Evolutionary conservation across 2,113 vertebrate genomes (phyloP).

Genomic region (Mus pahari): DNA sequence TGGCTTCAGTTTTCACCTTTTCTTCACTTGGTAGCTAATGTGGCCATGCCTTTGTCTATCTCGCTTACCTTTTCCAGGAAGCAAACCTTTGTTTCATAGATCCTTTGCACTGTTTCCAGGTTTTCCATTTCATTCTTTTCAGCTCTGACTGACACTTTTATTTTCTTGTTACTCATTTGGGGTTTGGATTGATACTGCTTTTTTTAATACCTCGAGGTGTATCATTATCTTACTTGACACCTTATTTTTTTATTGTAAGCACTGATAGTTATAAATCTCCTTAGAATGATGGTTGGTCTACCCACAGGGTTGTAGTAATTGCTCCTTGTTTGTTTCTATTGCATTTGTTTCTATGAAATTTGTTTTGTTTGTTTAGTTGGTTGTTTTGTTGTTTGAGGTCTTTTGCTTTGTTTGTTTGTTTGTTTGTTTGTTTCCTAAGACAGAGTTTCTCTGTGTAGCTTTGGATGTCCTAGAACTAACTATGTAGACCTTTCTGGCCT

Average conservation of each 20-base stretch:
- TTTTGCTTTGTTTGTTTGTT: background rate
- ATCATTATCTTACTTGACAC: background rate
- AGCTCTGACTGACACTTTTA: background rate
- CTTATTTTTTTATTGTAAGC: background rate
- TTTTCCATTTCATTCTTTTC: background rate
- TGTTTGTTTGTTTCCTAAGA: background rate
- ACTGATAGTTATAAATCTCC: background rate
- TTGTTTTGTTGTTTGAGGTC: background rate
- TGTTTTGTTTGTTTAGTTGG: background rate
- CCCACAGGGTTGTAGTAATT: too few species aligned
- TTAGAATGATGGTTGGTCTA: too few species aligned
- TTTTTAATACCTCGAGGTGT: background rate
- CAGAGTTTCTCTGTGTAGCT: background rate
- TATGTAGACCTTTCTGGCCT: background rate
- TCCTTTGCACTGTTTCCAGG: background rate
- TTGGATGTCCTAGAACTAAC: background rate
- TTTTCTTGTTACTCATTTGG: background rate
- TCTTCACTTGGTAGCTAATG: background rate
- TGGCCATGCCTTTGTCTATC: background rate
- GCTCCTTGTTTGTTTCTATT: background rate
- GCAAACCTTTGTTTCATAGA: background rate
- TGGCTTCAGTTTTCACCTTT: background rate
- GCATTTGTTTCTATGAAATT: background rate
- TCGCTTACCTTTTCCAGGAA: background rate
- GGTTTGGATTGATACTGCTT: background rate